Conservation (phyloP, 2,888 invertebrate genomes). For the Lissonota sp. region DNA sequence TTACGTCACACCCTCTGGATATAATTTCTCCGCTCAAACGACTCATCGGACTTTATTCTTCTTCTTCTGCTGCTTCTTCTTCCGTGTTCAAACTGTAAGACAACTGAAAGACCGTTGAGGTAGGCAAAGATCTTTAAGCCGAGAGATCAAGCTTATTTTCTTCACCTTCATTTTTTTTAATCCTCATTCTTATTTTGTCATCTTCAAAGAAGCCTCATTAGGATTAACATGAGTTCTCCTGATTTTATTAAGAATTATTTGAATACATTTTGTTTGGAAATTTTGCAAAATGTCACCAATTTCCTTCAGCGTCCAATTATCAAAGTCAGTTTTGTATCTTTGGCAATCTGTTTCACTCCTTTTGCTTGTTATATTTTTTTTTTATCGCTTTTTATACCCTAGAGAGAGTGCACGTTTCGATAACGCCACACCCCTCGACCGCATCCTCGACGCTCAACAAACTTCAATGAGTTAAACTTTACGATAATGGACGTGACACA, state of each 20-base stretch:
- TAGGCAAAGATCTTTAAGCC: slow-evolving; percentile 52
- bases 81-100: slow-evolving; percentile 4
- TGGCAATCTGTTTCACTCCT: neutral
- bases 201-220: neutral
- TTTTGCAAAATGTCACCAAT: too few species aligned
- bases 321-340: too few species aligned
- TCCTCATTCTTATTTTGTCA: neutral
- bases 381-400: neutral
- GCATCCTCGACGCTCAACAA: slow-evolving; percentile 43
- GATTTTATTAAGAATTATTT: neutral
- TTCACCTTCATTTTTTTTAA: neutral
- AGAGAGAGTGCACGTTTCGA: neutral
- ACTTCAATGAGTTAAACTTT: slow-evolving; percentile 47
- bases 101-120: slow-evolving; percentile 49
- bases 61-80: neutral
- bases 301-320: too few species aligned
- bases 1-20: too few species aligned
- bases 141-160: neutral
- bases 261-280: too few species aligned
- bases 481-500: slow-evolving; percentile 16
- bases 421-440: slow-evolving; percentile 61
- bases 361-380: neutral
- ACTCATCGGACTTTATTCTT: neutral
- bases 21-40: too few species aligned
- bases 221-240: neutral